Percentiles rank a stretch among this genome's conserved stretches.
Conservation (phyloP, 2,113 vertebrate genomes). For the Hucho hucho region DNA sequence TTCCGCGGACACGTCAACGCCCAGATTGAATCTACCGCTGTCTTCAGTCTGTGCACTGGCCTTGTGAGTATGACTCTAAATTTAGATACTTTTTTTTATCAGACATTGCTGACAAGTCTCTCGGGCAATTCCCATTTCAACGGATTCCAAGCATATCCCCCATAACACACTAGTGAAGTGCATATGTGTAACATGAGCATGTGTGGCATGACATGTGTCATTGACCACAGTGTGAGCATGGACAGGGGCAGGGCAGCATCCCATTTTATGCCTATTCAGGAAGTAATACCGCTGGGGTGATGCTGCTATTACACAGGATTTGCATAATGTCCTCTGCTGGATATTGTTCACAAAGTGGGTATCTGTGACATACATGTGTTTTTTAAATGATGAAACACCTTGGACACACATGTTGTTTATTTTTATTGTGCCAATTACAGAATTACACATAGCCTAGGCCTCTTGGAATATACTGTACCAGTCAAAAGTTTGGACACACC, state of each 20-base stretch:
- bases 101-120: constrained; percentile 22
- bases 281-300: too few species aligned
- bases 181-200: constrained; percentile 42
- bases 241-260: neutral
- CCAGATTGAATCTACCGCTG: constrained; percentile 71
- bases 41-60: constrained; percentile 93
- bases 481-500: too few species aligned
- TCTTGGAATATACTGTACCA: too few species aligned
- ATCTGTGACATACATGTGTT: neutral
- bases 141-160: constrained; percentile 17
- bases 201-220: constrained; percentile 40
- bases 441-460: neutral
- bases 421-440: neutral
- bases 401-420: neutral
- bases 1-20: constrained; percentile 91
- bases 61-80: constrained; percentile 80
- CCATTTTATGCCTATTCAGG: neutral
- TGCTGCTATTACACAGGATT: constrained; percentile 30
- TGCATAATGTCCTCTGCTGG: neutral
- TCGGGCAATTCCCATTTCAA: constrained; percentile 22
- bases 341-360: neutral
- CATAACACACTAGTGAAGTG: constrained; percentile 29
- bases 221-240: constrained; percentile 6
- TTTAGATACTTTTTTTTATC: constrained; percentile 13
- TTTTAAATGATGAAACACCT: neutral